phyloP scores from a whole-genome alignment of 2,888 invertebrate species.

The Drosophila leonis region DNA sequence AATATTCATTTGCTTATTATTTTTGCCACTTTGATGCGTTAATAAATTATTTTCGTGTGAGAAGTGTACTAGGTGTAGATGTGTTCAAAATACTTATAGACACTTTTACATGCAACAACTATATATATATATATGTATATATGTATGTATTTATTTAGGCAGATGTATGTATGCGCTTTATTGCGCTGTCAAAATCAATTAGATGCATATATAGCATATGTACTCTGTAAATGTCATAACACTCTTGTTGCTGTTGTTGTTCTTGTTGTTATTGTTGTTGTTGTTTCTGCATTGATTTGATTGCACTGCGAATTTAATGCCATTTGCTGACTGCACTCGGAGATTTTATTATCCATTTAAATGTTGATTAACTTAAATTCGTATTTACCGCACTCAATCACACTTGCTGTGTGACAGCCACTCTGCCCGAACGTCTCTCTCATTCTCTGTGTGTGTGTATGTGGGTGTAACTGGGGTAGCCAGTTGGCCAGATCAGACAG shows the following conservation, averaged over 20 bases:
- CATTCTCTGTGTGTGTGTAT: background rate
- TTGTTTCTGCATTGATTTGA: conserved; percentile 69
- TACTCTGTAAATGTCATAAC: conserved; percentile 11
- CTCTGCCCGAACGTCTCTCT: background rate
- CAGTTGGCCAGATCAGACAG: conserved; percentile 35
- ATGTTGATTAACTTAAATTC: conserved; percentile 80
- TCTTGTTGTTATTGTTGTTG: background rate
- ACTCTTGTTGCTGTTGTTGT: conserved; percentile 3
- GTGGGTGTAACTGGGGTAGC: conserved; percentile 35
- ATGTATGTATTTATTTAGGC: conserved; percentile 9
- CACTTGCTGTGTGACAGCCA: conserved; percentile 55
- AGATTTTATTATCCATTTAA: conserved; percentile 79
- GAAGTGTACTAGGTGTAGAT: conserved; percentile 52
- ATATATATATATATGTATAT: conserved; percentile 25
- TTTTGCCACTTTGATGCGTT: conserved; percentile 71
- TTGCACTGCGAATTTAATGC: conserved; percentile 47
- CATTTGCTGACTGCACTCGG: conserved; percentile 48
- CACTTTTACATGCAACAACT: conserved; percentile 21
- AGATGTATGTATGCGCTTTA: conserved; percentile 36
- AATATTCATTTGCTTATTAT: conserved; percentile 66
- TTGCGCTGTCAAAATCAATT: conserved; percentile 64
- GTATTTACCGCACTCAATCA: conserved; percentile 72
- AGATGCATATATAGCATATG: conserved; percentile 35
- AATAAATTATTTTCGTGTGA: conserved; percentile 77
- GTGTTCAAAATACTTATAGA: conserved; percentile 24